Conservation (phyloP, 2,888 invertebrate genomes). For the Lamellibrachia satsuma region DNA sequence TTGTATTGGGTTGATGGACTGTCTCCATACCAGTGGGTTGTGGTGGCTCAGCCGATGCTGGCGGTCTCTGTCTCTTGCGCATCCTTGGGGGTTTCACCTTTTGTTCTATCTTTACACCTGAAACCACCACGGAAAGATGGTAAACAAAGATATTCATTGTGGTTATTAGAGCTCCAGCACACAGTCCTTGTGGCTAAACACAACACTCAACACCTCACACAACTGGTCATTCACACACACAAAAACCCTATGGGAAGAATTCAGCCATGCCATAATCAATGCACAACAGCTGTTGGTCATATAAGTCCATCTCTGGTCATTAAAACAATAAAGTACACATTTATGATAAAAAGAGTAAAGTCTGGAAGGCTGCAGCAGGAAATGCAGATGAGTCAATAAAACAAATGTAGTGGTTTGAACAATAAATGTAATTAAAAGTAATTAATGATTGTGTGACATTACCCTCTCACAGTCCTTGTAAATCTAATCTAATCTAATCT, state of each 20-base stretch:
- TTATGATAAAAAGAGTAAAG: too few species aligned
- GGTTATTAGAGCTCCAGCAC: background rate
- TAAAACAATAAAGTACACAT: too few species aligned
- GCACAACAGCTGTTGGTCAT: background rate
- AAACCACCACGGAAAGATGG: background rate
- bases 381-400: too few species aligned
- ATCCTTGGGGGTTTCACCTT: background rate
- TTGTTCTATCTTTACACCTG: background rate
- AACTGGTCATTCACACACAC: background rate
- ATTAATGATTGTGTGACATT: background rate
- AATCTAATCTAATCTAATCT: too few species aligned
- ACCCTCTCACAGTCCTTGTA: too few species aligned
- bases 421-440: background rate
- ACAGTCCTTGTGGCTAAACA: too few species aligned
- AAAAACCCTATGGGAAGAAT: background rate
- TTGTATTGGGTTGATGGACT: background rate
- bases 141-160: background rate
- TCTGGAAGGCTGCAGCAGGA: too few species aligned
- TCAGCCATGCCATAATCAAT: background rate
- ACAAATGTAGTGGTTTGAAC: background rate
- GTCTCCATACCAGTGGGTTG: background rate
- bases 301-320: too few species aligned
- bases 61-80: background rate
- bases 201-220: background rate
- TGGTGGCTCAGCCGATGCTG: too few species aligned